Conservation (phyloP, 2,888 invertebrate species). For the Lymantria monacha region DNA sequence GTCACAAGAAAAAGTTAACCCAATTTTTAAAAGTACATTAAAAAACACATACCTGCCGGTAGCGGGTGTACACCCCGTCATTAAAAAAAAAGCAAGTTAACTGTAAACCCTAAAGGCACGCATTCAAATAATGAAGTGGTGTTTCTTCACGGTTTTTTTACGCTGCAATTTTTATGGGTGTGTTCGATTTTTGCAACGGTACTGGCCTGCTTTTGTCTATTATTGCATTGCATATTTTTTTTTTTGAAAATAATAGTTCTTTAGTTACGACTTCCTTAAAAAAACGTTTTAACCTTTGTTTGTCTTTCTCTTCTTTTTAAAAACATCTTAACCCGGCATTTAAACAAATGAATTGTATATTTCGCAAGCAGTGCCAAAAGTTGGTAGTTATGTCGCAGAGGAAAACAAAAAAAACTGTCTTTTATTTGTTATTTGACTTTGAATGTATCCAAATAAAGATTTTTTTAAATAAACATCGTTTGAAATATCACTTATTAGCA, state of each 20-base stretch:
- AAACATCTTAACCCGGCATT: conserved; percentile 46
- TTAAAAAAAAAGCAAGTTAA: conserved; percentile 47
- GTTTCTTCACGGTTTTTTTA: conserved; percentile 62
- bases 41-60: conserved; percentile 75
- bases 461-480: conserved; percentile 12
- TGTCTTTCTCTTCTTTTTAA: conserved; percentile 36
- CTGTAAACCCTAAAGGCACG: conserved; percentile 51
- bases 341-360: conserved; percentile 41
- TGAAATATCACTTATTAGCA: conserved; percentile 13
- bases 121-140: conserved; percentile 44
- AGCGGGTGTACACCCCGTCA: conserved; percentile 60
- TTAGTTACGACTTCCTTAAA: conserved; percentile 40
- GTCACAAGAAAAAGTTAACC: conserved; percentile 72
- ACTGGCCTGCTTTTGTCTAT: conserved; percentile 55
- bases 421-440: conserved; percentile 26
- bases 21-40: conserved; percentile 55
- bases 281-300: conserved; percentile 45
- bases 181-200: conserved; percentile 64
- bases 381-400: conserved; percentile 25
- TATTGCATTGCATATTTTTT: conserved; percentile 52
- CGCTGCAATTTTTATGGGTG: conserved; percentile 42
- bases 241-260: conserved; percentile 38
- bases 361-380: conserved; percentile 40
- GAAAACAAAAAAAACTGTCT: conserved; percentile 27
- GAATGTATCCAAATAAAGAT: conserved; percentile 18